Conservation (phyloP, 2,797 vertebrate genomes). For the Phalloptychus januarius region DNA sequence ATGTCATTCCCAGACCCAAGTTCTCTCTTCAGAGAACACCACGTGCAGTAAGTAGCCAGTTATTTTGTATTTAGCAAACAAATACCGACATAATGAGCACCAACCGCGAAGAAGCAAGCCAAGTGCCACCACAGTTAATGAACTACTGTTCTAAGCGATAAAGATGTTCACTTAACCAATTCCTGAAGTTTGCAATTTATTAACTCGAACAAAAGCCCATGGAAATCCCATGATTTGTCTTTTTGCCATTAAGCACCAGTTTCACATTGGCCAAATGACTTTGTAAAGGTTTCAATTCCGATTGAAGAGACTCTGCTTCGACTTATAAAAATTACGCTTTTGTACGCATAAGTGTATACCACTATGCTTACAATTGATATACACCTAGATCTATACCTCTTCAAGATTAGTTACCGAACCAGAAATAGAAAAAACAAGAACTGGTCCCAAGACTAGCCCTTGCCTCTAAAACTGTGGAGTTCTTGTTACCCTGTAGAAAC, state of each 20-base stretch:
- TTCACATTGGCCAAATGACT: background rate
- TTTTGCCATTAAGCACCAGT: background rate
- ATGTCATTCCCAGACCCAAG: background rate
- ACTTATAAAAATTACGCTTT: background rate
- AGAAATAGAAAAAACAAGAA: background rate
- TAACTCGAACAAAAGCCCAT: background rate
- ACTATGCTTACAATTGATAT: background rate
- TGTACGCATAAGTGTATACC: background rate
- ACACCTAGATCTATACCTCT: background rate
- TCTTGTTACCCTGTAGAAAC: background rate
- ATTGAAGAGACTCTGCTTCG: background rate
- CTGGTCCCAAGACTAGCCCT: background rate
- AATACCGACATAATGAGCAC: background rate
- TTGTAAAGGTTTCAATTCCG: background rate
- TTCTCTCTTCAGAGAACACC: background rate
- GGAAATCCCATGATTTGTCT: background rate
- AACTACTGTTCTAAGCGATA: background rate
- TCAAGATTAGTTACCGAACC: background rate
- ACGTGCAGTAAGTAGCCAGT: background rate
- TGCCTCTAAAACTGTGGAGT: background rate
- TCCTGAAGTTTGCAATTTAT: background rate
- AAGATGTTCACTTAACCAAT: slow-evolving; percentile 1
- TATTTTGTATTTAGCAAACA: background rate
- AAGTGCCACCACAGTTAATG: background rate
- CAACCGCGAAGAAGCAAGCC: background rate